phyloP scores from a whole-genome alignment of 2,113 vertebrate genomes.

The Tupaia chinensis region DNA sequence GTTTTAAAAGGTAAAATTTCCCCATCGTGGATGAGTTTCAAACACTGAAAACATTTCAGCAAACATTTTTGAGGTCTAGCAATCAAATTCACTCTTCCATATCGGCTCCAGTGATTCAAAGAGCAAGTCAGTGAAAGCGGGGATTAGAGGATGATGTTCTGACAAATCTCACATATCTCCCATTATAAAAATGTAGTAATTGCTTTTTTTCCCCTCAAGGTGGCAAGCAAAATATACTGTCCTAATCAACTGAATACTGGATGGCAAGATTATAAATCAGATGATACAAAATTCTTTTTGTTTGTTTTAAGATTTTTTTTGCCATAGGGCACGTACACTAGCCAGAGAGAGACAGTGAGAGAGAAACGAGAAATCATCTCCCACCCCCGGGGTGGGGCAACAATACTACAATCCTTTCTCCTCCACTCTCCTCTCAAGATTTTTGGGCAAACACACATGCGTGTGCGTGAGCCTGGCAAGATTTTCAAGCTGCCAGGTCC shows the following conservation, averaged over 20 bases:
- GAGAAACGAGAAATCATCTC: no score
- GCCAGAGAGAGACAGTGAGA: no score
- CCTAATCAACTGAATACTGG: not conserved
- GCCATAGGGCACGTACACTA: no score
- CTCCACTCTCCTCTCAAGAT: no score
- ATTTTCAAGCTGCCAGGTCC: no score
- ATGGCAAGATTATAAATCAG: not conserved
- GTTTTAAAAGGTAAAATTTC: not conserved
- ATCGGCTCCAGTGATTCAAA: not conserved
- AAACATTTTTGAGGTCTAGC: not conserved
- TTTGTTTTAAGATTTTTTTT: no score
- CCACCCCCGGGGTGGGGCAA: no score
- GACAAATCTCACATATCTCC: not conserved
- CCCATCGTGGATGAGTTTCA: not conserved
- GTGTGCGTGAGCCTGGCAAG: no score
- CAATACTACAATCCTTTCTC: no score
- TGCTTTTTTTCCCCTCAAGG: not conserved
- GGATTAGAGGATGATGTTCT: not conserved
- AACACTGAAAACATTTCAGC: not conserved
- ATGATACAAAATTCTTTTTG: not conserved
- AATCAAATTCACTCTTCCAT: not conserved
- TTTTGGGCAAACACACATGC: no score
- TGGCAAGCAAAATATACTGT: not conserved
- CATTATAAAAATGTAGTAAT: not conserved
- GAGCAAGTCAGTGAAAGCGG: not conserved